Conservation (phyloP, 2,888 invertebrate species). For the Eudasyphora cyanicolor region DNA sequence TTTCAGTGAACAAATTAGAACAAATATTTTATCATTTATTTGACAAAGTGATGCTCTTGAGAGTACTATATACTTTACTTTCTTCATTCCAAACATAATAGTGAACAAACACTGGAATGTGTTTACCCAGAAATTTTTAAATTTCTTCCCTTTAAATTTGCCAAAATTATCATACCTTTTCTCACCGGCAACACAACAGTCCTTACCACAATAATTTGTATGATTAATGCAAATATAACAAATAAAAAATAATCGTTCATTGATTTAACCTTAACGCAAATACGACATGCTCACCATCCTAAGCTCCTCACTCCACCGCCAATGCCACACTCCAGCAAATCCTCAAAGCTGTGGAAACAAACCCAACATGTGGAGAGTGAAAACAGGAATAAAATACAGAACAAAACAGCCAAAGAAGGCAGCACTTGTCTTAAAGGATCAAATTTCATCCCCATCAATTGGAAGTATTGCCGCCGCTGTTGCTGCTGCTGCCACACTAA, state of each 20-base stretch:
- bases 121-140: too few relatives aligned
- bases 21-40: too few relatives aligned
- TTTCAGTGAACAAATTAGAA: too few relatives aligned
- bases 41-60: too few relatives aligned
- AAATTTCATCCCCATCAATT: conserved; percentile 78
- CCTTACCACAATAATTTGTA: conserved; percentile 52
- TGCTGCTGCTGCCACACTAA: conserved; percentile 64
- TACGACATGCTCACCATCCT: conserved; percentile 36
- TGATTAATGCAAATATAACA: conserved; percentile 74
- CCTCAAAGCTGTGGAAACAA: neutral
- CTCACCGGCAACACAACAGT: neutral
- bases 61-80: too few relatives aligned
- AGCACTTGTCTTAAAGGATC: conserved; percentile 71
- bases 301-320: conserved; percentile 1
- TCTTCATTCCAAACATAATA: too few relatives aligned
- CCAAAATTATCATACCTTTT: neutral
- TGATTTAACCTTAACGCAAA: conserved; percentile 50
- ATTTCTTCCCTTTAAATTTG: neutral
- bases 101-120: too few relatives aligned
- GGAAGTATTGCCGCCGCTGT: conserved; percentile 62
- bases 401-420: neutral
- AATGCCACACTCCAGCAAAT: neutral
- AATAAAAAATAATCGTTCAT: conserved; percentile 58
- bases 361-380: too few relatives aligned
- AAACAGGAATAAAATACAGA: too few relatives aligned